Conservation (phyloP, 2,888 invertebrate genomes). For the Tachina grossa region DNA sequence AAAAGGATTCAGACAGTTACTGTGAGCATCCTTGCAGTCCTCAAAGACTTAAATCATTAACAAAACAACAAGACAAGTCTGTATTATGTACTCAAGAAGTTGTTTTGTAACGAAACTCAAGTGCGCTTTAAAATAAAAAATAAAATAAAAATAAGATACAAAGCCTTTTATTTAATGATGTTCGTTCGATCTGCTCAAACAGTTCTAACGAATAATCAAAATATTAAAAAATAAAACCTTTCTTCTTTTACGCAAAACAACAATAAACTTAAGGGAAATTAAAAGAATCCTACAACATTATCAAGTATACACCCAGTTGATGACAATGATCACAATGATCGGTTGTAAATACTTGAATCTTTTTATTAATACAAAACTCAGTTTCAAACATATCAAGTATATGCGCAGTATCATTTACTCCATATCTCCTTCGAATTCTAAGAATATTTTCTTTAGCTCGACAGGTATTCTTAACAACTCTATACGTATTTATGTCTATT, state of each 20-base stretch:
- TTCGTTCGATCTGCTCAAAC: constrained; percentile 29
- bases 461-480: constrained; percentile 60
- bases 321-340: constrained; percentile 66
- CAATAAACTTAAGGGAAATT: constrained; percentile 1
- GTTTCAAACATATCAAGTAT: background rate
- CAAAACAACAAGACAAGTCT: constrained; percentile 51
- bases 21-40: constrained; percentile 22
- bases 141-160: constrained; percentile 16
- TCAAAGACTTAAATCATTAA: constrained; percentile 64
- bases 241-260: constrained; percentile 21
- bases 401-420: constrained; percentile 17
- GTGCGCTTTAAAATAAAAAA: constrained; percentile 27
- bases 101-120: constrained; percentile 61
- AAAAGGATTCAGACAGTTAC: constrained; percentile 34
- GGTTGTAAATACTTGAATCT: constrained; percentile 57
- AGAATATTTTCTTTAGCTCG: constrained; percentile 62
- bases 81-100: constrained; percentile 19
- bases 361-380: constrained; percentile 51
- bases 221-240: constrained; percentile 45
- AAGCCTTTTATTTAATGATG: constrained; percentile 59
- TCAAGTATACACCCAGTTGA: constrained; percentile 55
- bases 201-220: constrained; percentile 53
- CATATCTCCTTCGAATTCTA: constrained; percentile 37
- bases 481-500: background rate
- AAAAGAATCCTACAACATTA: constrained; percentile 55